phyloP scores from a whole-genome alignment of 2,797 vertebrate genomes.

The Acrossocheilus wenchowensis region DNA sequence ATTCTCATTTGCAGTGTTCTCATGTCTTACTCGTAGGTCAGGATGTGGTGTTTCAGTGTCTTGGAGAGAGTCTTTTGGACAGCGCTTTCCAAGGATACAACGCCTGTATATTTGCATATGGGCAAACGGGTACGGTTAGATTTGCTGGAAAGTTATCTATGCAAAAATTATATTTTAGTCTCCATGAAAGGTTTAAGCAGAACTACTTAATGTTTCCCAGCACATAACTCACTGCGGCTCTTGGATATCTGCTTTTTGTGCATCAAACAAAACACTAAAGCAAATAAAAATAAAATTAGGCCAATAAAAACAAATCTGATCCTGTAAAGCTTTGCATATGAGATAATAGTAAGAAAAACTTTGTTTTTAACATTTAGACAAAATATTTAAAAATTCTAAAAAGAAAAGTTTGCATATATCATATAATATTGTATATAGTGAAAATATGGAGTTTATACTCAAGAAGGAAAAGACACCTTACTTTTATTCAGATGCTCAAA shows the following conservation, averaged over 20 bases:
- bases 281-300: background rate
- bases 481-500: too few species aligned
- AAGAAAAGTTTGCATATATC: too few species aligned
- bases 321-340: background rate
- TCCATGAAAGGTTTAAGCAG: background rate
- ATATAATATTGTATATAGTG: too few species aligned
- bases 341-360: background rate
- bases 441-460: too few species aligned
- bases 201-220: background rate
- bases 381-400: too few species aligned
- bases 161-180: background rate
- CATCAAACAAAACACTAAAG: background rate
- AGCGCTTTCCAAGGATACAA: constrained; percentile 97
- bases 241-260: background rate
- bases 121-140: constrained; percentile 86
- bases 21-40: constrained; percentile 79
- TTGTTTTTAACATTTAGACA: too few species aligned
- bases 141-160: background rate
- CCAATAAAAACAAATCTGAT: background rate
- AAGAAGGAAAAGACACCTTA: too few species aligned
- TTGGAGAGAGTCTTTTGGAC: constrained; percentile 92
- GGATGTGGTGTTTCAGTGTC: constrained; percentile 94
- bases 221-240: background rate
- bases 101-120: constrained; percentile 96
- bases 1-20: background rate